Percentiles rank a stretch among this genome's conserved stretches.
Conservation (phyloP, 2,888 invertebrate genomes). For the Iselma pallidipennis region DNA sequence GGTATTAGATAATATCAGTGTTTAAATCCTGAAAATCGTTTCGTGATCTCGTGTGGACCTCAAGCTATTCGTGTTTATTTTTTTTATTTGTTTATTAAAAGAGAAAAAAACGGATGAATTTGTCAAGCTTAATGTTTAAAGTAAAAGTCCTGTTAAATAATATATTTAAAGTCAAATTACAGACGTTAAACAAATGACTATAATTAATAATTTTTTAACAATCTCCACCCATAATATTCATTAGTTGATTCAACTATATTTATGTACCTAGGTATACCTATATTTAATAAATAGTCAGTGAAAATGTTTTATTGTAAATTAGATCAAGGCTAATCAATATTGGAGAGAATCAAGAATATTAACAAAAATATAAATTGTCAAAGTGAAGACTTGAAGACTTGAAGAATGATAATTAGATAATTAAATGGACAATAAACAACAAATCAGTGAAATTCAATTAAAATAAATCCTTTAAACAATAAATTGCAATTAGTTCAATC, state of each 20-base stretch:
- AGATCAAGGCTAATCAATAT: constrained; percentile 21
- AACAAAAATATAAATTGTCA: constrained; percentile 4
- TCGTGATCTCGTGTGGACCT: constrained; percentile 13
- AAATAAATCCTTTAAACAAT: constrained; percentile 48
- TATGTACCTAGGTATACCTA: too few species aligned
- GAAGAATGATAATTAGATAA: constrained; percentile 36
- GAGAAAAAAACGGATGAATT: constrained; percentile 19
- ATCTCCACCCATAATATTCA: background rate
- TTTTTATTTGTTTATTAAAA: too few species aligned
- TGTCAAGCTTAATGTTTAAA: constrained; percentile 23
- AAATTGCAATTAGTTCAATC: constrained; percentile 51
- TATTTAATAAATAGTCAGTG: background rate
- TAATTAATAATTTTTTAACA: constrained; percentile 20
- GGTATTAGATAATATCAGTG: constrained; percentile 19
- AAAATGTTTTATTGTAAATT: constrained; percentile 2
- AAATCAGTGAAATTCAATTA: constrained; percentile 50
- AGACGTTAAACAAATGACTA: constrained; percentile 17
- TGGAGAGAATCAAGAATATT: background rate
- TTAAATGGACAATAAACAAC: constrained; percentile 33
- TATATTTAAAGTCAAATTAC: constrained; percentile 24
- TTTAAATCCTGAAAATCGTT: constrained; percentile 15
- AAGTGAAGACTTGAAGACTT: constrained; percentile 14
- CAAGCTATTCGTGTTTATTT: constrained; percentile 16
- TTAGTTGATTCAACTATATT: background rate
- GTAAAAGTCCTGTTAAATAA: constrained; percentile 15